Conservation (phyloP, 2,113 vertebrate genomes). For the Pelecanoides urinatrix region DNA sequence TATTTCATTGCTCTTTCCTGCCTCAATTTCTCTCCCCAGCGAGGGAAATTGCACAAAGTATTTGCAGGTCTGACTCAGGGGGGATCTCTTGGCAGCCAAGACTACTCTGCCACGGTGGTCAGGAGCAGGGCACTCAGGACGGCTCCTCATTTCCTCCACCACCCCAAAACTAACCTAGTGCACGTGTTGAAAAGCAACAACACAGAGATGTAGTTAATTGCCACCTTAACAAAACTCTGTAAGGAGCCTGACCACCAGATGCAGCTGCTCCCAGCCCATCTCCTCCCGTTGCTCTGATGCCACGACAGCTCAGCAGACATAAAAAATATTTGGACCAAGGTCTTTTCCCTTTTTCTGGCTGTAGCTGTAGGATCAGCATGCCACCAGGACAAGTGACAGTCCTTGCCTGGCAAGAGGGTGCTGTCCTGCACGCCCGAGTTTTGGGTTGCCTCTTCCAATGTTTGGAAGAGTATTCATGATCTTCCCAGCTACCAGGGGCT, state of each 20-base stretch:
- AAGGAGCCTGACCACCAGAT: neutral
- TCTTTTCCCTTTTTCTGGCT: neutral
- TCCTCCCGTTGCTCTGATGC: neutral
- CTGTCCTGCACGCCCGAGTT: neutral
- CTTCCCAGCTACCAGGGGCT: neutral
- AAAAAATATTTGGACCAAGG: neutral
- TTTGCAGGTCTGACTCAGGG: neutral
- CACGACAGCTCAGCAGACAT: neutral
- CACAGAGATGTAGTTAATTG: neutral
- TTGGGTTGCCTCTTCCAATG: neutral
- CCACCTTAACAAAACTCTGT: neutral
- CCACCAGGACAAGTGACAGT: neutral
- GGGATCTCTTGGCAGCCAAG: neutral
- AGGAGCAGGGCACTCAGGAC: neutral
- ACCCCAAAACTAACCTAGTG: neutral
- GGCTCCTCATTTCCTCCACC: neutral
- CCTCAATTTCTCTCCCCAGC: neutral
- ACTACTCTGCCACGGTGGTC: neutral
- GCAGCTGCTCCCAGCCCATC: neutral
- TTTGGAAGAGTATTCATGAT: neutral
- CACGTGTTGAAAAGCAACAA: neutral
- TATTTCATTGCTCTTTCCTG: neutral
- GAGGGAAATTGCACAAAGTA: neutral
- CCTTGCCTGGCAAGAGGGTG: neutral
- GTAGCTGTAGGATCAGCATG: neutral